Evolutionary conservation across 1,140 invertebrate species (phyloP), one percentile per base, ranked within the genome.

Genomic region (Micrasema longulum): DNA sequence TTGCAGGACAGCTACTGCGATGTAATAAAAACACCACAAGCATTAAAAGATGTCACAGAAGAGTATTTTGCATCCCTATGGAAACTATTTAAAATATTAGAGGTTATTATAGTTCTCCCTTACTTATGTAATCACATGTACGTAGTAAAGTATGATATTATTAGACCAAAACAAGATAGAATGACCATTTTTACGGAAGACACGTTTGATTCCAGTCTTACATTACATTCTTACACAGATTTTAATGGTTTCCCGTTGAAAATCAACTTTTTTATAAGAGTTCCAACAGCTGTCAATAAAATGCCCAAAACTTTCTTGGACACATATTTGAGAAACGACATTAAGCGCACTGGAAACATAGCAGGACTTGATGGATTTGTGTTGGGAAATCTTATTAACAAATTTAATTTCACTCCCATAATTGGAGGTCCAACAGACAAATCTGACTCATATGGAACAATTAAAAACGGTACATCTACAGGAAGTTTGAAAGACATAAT

Each of bases 401-500:
- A 67, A 4, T 72, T 84, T 69, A 86, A 86, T 71, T 84, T 84
- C 62, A 77, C 38, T 0, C 70, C 77, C 1, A 69, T 78, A 0
- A 76, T 78, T 3, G 7, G 69, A 14, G 23, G 55, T 38, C 78
- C 80, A 0, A 60, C 31, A 4, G 74, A 78, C 60, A 77, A 72
- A 5, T 20, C 55, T n/a, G 65, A 79, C n/a, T 31, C 26, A 2
- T 83, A 76, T 23, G 80, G 80, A n/a, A 75, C 72, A 68, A 69
- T 69, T 10, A 18, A 75, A 9, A 82, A 84, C 41, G 80, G 82
- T 1, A 80, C 77, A 0, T 77, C 73, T 62, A 74, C 75, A 6
- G 84, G 83, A 14, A 81, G 79, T 4, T 69, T 84, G 41, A 79
- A 79, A 5, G 81, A 83, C 48, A 64, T 85, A 2, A 64, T 80